These are phyloP conservation scores for Ageneiosus marmoratus DNA, from an alignment of 2,113 vertebrate genomes.

Conservation along the genomic window DNA sequence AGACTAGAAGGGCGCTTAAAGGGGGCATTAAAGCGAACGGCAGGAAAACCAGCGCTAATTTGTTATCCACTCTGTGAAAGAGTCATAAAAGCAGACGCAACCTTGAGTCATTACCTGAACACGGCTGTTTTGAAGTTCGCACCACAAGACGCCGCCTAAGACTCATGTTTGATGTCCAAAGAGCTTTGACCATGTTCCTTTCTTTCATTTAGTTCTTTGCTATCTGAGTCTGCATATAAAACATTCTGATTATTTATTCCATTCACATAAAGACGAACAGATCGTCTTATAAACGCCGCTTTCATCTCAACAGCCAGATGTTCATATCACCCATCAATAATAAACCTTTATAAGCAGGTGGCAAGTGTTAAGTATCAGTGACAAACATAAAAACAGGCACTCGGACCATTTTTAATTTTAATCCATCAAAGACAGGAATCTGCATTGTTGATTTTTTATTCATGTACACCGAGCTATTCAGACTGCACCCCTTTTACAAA, in stretches of 20 bases:
- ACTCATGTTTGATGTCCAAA: background rate
- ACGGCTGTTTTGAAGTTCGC: background rate
- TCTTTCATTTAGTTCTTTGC: background rate
- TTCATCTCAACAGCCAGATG: background rate
- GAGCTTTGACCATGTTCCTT: background rate
- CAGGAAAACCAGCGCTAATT: background rate
- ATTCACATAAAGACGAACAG: background rate
- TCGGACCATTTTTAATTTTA: background rate
- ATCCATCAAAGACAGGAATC: constrained; percentile 10
- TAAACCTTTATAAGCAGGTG: background rate
- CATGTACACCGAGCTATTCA: background rate
- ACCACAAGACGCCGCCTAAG: too few relatives aligned
- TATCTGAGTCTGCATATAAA: background rate
- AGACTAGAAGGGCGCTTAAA: constrained; percentile 1
- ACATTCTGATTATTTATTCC: background rate
- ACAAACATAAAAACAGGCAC: constrained; percentile 3
- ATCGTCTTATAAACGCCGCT: background rate
- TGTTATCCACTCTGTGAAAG: background rate
- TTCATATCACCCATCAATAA: background rate
- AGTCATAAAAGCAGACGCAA: background rate
- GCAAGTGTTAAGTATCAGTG: constrained; percentile 12
- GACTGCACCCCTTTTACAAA: background rate
- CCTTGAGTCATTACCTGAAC: background rate
- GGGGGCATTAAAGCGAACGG: background rate
- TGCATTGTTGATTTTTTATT: background rate